Evolutionary conservation across 2,888 invertebrate genomes (phyloP), one percentile per base, ranked within the genome.

Genomic region (Leptinotarsa peninsularis): DNA sequence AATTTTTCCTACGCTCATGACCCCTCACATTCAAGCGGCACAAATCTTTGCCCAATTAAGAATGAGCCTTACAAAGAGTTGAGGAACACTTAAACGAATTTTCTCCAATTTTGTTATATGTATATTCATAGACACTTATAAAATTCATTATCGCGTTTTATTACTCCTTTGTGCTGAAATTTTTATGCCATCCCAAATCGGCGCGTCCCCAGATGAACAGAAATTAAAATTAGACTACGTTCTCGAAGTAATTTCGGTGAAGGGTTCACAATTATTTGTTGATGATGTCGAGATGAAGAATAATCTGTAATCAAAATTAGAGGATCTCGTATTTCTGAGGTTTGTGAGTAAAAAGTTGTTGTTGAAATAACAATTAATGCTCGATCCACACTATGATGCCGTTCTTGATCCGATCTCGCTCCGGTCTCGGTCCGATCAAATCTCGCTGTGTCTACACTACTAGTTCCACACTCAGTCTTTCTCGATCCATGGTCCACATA

Each of bases 61-160:
- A 68, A 68, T 76, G 54, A 43, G 54, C 58, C 49, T 66, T 33
- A 72, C 72, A 73, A 76, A 72, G 75, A 73, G 75, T 76, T 67
- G 66, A 72, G 75, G 13, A 73, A 73, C 74, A 71, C 71, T 72
- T 73, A 71, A 75, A 74, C 58, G 75, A 78, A 78, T 76, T 70
- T 73, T 60, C 70, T 68, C 49, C 74, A 76, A 74, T 76, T 76
- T 72, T 72, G 71, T 78, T 73, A 75, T 67, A 68, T 68, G 73
- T 71, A 72, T 75, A 73, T 75, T 77, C 73, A 77, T 75, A 71
- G 71, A 74, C 66, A 66, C 43, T 43, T 43, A 43, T 74, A 72
- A 67, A 71, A 76, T 76, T 76, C 56, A 72, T 75, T 73, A 74
- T 56, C 56, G 49, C 69, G 49, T 72, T 72, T 76, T 52, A 76